phyloP scores from a whole-genome alignment of 2,797 vertebrate genomes.

The Tolypeutes matacus region DNA sequence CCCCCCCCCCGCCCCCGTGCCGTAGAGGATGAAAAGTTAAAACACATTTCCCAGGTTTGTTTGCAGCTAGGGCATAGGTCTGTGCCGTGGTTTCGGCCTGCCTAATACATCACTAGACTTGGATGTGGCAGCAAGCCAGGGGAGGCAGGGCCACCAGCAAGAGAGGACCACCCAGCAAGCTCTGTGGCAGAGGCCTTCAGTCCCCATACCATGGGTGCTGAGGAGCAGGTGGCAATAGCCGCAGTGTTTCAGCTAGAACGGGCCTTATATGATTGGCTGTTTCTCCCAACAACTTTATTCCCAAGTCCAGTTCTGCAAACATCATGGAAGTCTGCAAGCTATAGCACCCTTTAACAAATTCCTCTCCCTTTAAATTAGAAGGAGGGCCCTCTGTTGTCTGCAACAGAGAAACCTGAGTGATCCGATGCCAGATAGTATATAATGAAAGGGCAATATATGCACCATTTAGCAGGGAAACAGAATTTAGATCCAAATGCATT shows the following conservation, averaged over 20 bases:
- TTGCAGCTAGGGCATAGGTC: background rate
- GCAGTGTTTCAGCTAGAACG: background rate
- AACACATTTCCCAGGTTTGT: background rate
- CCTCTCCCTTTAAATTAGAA: background rate
- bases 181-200: background rate
- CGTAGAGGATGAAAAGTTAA: too few species aligned
- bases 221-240: background rate
- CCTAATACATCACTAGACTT: accelerated
- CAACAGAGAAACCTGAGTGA: background rate
- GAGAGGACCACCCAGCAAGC: background rate
- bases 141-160: background rate
- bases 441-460: background rate
- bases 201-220: background rate
- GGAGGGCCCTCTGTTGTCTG: background rate
- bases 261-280: background rate
- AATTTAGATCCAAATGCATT: background rate
- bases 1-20: too few species aligned
- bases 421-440: background rate
- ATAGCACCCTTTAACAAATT: background rate
- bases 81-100: background rate
- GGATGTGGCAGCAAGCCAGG: background rate
- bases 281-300: background rate
- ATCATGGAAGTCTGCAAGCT: background rate
- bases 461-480: background rate
- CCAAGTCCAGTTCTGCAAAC: background rate